phyloP scores from a whole-genome alignment of 2,888 invertebrate species.

The Campoletis raptor region DNA sequence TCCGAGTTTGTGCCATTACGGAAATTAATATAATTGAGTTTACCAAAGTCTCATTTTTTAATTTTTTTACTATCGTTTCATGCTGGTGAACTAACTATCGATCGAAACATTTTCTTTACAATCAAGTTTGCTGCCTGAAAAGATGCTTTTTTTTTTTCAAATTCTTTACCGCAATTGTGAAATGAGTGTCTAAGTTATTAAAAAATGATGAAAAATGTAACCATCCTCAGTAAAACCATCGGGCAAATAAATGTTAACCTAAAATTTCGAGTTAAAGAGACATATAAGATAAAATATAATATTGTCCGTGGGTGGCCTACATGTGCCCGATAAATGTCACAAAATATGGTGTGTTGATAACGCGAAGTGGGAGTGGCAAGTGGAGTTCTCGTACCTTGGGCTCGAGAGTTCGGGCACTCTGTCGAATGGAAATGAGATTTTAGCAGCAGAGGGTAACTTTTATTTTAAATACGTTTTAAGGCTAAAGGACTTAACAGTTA shows the following conservation, averaged over 20 bases:
- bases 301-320: neutral
- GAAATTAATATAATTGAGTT: neutral
- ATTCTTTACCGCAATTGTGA: neutral
- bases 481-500: neutral
- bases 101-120: neutral
- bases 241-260: neutral
- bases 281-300: neutral
- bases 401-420: neutral
- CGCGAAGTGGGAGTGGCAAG: neutral
- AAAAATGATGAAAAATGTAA: neutral
- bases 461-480: neutral
- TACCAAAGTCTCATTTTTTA: neutral
- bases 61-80: neutral
- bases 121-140: neutral
- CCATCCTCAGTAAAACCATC: neutral
- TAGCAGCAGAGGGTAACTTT: neutral
- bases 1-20: constrained; percentile 2
- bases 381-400: neutral
- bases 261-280: neutral
- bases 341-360: neutral
- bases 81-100: neutral
- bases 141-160: neutral
- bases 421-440: constrained; percentile 1
- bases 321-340: neutral
- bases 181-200: neutral